Evolutionary conservation across 2,888 invertebrate species (phyloP).

Genomic region (Cerastoderma edule): DNA sequence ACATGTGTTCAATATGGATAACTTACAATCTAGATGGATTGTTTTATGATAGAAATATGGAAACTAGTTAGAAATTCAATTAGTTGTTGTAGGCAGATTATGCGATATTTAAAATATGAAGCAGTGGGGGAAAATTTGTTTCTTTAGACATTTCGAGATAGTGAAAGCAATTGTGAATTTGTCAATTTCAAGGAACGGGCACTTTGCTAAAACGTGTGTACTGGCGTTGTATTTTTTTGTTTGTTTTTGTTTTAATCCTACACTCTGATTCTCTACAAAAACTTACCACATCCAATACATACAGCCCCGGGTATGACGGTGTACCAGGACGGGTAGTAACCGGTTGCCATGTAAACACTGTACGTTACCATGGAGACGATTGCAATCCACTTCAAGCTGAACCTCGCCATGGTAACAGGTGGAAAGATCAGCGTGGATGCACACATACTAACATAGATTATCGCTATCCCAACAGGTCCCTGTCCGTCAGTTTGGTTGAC

Average conservation of each 20-base stretch:
- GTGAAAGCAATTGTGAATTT: too few relatives aligned
- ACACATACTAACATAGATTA: neutral
- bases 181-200: too few relatives aligned
- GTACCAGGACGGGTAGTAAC: conserved; percentile 1
- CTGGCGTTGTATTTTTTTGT: too few relatives aligned
- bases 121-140: too few relatives aligned
- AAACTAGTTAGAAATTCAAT: too few relatives aligned
- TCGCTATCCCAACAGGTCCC: neutral
- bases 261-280: too few relatives aligned
- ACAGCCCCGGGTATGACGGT: conserved; percentile 2
- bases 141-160: too few relatives aligned
- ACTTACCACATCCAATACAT: neutral
- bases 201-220: too few relatives aligned
- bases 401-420: neutral
- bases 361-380: conserved; percentile 2
- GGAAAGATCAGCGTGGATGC: neutral
- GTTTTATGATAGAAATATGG: neutral
- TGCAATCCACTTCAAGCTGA: neutral
- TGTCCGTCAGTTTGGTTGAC: neutral
- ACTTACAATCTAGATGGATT: neutral
- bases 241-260: too few relatives aligned
- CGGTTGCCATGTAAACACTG: conserved; percentile 5
- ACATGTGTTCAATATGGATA: too few relatives aligned
- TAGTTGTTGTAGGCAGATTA: too few relatives aligned
- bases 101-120: too few relatives aligned